Evolutionary conservation across 2,113 vertebrate species (phyloP), one percentile per base, ranked within the genome.

Genomic region (Edolisoma coerulescens): DNA sequence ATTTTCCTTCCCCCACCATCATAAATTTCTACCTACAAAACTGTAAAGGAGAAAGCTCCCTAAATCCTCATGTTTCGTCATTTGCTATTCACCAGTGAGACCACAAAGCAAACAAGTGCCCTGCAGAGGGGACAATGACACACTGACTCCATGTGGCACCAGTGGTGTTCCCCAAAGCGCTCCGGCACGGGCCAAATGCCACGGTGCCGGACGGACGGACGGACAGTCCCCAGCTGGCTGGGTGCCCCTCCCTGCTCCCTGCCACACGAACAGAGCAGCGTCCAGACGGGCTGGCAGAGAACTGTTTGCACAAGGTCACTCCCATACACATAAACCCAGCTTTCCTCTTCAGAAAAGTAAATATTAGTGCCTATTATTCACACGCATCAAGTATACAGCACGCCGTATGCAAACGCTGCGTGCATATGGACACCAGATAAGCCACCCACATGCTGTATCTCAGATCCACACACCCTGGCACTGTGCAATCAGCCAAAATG

Each of bases 161-260:
- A 42, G 33, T 0, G 1, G 27, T 33, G 26, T 1, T 82, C 30
- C 41, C 39, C 65, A 35, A 30, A 68, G 49, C 3, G 17, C 8
- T 53, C 24, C 0, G 20, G 28, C 49, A 60, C 5, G 16, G 22
- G 16, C 26, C 0, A 0, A 6, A 52, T 33, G 56, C 30, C 1
- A 0, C 1, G 1, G 33, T 20, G 19, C 70, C 16, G 6, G 41
- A 57, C 2, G 3, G 50, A 35, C 0, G 39, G 39, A 39, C n/a
- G 2, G 45, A 50, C 3, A 1, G n/a, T 61, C 28, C 44, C 71
- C 73, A 52, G 16, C 23, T 41, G 73, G 5, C 33, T 7, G 1
- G 42, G 4, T 64, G 65, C 22, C 75, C 54, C 45, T 49, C 3
- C 32, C 57, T 42, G 10, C 81, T 27, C 74, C 56, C 74, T 56